phyloP scores from a whole-genome alignment of 2,797 vertebrate genomes.

The Eremophila alpestris region DNA sequence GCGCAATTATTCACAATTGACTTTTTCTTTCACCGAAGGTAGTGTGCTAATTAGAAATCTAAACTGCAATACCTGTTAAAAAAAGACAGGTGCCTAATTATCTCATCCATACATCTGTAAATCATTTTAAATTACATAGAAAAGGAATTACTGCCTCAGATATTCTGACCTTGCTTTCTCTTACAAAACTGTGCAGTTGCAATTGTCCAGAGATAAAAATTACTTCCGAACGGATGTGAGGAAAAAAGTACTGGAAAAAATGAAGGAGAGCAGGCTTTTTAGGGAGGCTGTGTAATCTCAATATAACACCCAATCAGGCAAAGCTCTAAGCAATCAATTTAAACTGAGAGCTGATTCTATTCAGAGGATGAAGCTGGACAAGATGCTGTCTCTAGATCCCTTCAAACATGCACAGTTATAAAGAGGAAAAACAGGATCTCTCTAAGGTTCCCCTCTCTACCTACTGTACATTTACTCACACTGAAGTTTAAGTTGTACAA shows the following conservation, averaged over 20 bases:
- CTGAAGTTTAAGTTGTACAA: background rate
- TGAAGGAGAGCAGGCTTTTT: background rate
- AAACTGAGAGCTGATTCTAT: background rate
- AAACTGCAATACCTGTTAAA: slow-evolving; percentile 10
- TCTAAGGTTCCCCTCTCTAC: background rate
- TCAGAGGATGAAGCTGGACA: background rate
- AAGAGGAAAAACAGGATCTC: background rate
- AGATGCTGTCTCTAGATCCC: background rate
- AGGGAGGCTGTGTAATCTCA: background rate
- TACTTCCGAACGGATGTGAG: background rate
- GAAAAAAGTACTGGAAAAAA: background rate
- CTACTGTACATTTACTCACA: background rate
- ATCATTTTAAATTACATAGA: background rate
- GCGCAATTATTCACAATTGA: background rate
- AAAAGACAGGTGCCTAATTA: slow-evolving; percentile 34
- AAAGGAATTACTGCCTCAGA: background rate
- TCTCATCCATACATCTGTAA: slow-evolving; percentile 7
- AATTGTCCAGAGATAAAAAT: background rate
- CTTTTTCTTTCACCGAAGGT: slow-evolving; percentile 21
- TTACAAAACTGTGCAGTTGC: background rate
- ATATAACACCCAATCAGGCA: background rate
- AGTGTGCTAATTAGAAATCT: slow-evolving; percentile 51
- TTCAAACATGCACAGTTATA: background rate
- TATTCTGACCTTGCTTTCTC: background rate
- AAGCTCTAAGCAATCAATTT: background rate